Evolutionary conservation across 2,888 invertebrate species (phyloP), one percentile per base, ranked within the genome.

Genomic region (Cryptocephalus moraei): DNA sequence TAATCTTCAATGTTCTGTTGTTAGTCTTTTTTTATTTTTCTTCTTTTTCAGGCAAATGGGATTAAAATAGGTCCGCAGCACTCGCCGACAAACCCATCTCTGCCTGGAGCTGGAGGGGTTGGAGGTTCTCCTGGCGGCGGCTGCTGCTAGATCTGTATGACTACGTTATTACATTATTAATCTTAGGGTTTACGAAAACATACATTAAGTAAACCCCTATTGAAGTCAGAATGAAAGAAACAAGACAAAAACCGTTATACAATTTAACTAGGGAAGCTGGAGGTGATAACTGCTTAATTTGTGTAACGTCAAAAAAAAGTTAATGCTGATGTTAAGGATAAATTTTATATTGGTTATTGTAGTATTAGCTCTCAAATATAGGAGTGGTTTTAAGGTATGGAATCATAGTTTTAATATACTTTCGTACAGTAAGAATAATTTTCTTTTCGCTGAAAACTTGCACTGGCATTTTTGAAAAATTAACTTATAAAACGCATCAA

Each of bases 1-100:
- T 6, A 22, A 22, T 4, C 22, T n/a, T n/a, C n/a, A n/a, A n/a
- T n/a, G n/a, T n/a, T n/a, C n/a, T n/a, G n/a, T n/a, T n/a, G n/a
- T n/a, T n/a, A n/a, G 22, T 22, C 6, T 4, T 22, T 22, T 22
- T 22, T 22, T 4, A 22, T 4, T 22, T 6, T 22, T 22, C 6
- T 22, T 22, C 2, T 4, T 4, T 73, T 75, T 13, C 70, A 97
- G 96, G 97, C 97, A 57, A 99, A 99, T 73, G 97, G 99, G 63
- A 99, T 99, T 71, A 99, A 99, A 80, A 93, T 99, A 65, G 99
- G 97, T 46, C 96, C 97, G 53, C 96, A 97, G 74, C 95, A 97
- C 76, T 92, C 95, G 52, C 91, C 92, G 47, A 89, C 87, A 64
- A 89, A 83, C 70, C 84, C 88, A 33, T 82, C 82, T 63, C 73